These are phyloP conservation scores for Gadopsis marmoratus DNA, from an alignment of 2,797 vertebrate genomes.

Conservation along the genomic window DNA sequence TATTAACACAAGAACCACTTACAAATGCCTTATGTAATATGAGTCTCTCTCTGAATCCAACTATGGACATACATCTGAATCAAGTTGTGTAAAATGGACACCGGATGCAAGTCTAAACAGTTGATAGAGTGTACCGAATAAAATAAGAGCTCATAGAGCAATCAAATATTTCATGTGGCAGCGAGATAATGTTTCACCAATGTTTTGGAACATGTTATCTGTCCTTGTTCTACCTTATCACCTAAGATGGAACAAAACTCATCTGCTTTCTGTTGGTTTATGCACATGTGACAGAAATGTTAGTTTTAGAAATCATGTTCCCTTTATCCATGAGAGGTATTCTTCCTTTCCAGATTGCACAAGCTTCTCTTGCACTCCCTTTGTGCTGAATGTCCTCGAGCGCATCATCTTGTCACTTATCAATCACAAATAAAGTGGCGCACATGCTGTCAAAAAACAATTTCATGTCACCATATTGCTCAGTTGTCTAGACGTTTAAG, in stretches of 20 bases:
- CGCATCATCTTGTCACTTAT: conserved; percentile 35
- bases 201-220: conserved; percentile 53
- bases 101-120: conserved; percentile 40
- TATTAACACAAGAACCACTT: conserved; percentile 56
- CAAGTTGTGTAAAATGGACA: conserved; percentile 35
- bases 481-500: conserved; percentile 32
- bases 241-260: background rate
- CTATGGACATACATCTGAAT: conserved; percentile 50
- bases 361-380: conserved; percentile 11
- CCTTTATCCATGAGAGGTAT: conserved; percentile 10
- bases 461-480: conserved; percentile 33
- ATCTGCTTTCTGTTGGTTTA: conserved; percentile 31
- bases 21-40: conserved; percentile 49
- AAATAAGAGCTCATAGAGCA: conserved; percentile 34
- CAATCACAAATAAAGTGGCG: conserved; percentile 33
- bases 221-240: conserved; percentile 31
- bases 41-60: conserved; percentile 47
- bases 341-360: conserved; percentile 19
- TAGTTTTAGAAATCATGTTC: conserved; percentile 9
- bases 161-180: conserved; percentile 31
- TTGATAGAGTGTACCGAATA: conserved; percentile 35
- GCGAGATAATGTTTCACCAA: conserved; percentile 39
- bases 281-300: conserved; percentile 9
- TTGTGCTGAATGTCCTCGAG: background rate
- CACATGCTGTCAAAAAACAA: conserved; percentile 39